phyloP scores from a whole-genome alignment of 2,797 vertebrate species.

The Phalanger gymnotis region DNA sequence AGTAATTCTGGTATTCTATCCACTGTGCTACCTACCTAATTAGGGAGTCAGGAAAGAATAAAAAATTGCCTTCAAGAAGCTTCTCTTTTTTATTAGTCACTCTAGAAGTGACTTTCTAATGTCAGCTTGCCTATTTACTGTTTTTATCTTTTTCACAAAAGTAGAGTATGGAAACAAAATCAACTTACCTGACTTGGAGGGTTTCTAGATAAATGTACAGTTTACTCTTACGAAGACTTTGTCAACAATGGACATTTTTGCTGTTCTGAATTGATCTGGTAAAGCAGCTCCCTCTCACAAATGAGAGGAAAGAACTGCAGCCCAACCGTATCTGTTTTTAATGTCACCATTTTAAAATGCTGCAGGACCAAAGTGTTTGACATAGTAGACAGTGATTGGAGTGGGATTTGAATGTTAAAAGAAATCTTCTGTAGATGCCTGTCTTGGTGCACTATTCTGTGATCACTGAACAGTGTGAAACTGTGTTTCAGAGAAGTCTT shows the following conservation, averaged over 20 bases:
- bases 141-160: background rate
- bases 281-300: background rate
- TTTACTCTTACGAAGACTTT: background rate
- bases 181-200: background rate
- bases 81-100: background rate
- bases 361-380: background rate
- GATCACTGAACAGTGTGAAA: background rate
- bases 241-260: background rate
- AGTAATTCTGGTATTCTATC: background rate
- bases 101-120: background rate
- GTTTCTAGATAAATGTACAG: background rate
- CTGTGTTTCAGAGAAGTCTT: background rate
- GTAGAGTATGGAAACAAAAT: background rate
- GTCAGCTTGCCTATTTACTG: background rate
- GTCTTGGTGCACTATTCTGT: background rate
- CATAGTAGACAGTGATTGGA: background rate
- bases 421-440: background rate
- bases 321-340: background rate
- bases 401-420: background rate
- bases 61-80: background rate
- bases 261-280: fast-evolving
- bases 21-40: background rate
- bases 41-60: background rate
- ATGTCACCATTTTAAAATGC: too few relatives aligned
- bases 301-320: background rate